Base-by-base conservation (phyloP, 2,113 vertebrate genomes). In the Carettochelys insculpta region DNA sequence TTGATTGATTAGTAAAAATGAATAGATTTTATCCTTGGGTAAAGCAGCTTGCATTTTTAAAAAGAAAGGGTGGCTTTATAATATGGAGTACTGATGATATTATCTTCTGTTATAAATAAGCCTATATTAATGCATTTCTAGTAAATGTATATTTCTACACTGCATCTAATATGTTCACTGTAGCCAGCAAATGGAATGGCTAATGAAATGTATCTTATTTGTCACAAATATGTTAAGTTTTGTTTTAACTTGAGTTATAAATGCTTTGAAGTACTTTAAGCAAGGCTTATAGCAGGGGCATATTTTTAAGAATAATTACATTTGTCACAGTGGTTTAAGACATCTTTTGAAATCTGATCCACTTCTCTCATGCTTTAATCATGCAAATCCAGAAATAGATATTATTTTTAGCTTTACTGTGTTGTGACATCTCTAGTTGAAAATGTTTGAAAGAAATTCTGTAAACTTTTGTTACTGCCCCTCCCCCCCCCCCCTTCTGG, bases 301-400 rank as follows among this genome's bases (percentile, higher is more conserved):
- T 87, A 71, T 96, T 97, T n/a, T 95, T 95, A 94, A 92, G 90
- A 96, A 89, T 97, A 97, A 97, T 97, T 97, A 95, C 87, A 77
- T 95, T 96, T 96, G 92, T 96, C 93, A 80, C 95, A 65, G 87
- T 92, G 87, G 85, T 92, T 97, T 96, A 80, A 96, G 95, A 92
- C 96, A 48, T 94, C 96, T 97, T 96, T 97, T 97, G 96, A 96
- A 96, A 97, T 94, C 93, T 85, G 92, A 96, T 92, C 88, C 94
- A 82, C 88, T 90, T 90, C 88, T 94, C 92, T 94, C 81, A 94
- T 89, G 88, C 83, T 98, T 97, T 97, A 97, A 96, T 97, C 92
- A 96, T 95, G 93, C 92, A 96, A 96, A 96, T 96, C 89, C 92
- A 96, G 92, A 95, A 97, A 93, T 73, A 96, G 95, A 96, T 97